Conservation (phyloP, 64 coral and sea anemone genomes). For the Pocillopora verrucosa region DNA sequence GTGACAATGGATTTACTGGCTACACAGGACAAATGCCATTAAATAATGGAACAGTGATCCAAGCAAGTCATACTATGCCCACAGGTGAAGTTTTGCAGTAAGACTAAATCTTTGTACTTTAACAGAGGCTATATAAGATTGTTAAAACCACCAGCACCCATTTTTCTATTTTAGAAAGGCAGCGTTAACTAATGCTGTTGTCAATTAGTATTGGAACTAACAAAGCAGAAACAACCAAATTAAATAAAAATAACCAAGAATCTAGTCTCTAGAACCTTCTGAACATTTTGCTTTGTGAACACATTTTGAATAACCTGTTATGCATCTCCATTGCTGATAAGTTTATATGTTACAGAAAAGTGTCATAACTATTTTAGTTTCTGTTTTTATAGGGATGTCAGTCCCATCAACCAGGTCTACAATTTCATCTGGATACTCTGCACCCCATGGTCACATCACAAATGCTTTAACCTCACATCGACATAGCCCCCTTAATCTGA, state of each 20-base stretch:
- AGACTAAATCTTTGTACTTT: not conserved
- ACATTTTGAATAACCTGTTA: too few relatives aligned
- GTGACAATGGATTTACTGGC: conserved; percentile 3
- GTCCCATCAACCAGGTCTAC: conserved; percentile 19
- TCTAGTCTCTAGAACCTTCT: too few relatives aligned
- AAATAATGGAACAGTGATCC: not conserved
- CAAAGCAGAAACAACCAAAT: too few relatives aligned
- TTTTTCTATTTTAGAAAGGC: too few relatives aligned
- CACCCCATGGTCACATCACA: conserved; percentile 38
- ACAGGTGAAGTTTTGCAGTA: not conserved
- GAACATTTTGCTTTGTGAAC: too few relatives aligned
- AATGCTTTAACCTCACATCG: not conserved
- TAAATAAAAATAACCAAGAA: too few relatives aligned
- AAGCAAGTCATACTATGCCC: not conserved
- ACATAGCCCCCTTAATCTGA: conserved; percentile 2
- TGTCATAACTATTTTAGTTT: not conserved
- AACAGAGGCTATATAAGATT: not conserved
- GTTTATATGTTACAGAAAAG: not conserved
- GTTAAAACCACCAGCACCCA: too few relatives aligned
- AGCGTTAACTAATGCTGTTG: too few relatives aligned
- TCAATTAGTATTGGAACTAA: too few relatives aligned
- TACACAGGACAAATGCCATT: conserved; percentile 48
- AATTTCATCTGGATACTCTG: conserved; percentile 52
- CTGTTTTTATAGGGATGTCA: not conserved
- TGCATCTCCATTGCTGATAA: not conserved